Evolutionary conservation across 2,113 vertebrate genomes (phyloP).

Genomic region (Phalacrocorax pelagicus): DNA sequence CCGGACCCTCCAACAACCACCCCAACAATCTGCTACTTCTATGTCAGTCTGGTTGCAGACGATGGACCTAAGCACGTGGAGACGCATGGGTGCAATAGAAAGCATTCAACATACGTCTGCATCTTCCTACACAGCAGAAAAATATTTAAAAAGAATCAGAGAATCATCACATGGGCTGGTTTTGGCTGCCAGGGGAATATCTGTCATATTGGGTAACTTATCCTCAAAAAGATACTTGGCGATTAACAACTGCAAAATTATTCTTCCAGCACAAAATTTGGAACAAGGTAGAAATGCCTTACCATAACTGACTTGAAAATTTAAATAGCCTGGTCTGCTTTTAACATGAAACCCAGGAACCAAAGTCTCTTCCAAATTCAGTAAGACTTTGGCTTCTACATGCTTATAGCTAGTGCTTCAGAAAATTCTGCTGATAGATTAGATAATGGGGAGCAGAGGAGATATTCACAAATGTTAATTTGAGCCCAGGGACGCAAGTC

Average conservation of each 20-base stretch:
- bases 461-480: not conserved
- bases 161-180: not conserved
- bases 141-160: not conserved
- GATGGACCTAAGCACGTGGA: not conserved
- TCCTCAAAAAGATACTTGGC: not conserved
- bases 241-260: not conserved
- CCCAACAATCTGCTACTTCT: not conserved
- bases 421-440: not conserved
- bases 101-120: not conserved
- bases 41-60: not conserved
- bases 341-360: not conserved
- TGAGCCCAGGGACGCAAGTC: not conserved
- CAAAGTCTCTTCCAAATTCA: not conserved
- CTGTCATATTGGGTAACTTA: not conserved
- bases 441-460: not conserved
- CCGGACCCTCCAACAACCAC: not conserved
- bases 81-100: not conserved
- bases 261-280: not conserved
- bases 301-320: not conserved
- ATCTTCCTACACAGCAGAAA: not conserved
- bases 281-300: not conserved
- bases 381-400: not conserved
- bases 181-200: not conserved
- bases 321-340: not conserved
- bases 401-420: not conserved